Percentiles rank a stretch among this genome's conserved stretches.
Conservation (phyloP, 2,888 invertebrate genomes). For the Drosophila formosana region DNA sequence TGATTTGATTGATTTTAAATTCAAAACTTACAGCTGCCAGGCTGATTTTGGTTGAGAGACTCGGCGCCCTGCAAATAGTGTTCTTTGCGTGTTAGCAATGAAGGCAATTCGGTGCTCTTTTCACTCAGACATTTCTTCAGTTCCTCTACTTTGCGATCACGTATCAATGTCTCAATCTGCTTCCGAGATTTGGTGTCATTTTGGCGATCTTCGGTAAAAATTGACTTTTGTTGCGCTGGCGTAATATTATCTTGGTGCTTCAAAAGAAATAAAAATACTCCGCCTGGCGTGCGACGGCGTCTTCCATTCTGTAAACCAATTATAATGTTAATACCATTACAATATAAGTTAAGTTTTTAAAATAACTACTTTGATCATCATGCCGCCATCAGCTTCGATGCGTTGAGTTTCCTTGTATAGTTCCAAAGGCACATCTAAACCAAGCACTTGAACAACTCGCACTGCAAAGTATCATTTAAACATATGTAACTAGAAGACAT, state of each 20-base stretch:
- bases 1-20: not conserved
- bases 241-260: constrained; percentile 90
- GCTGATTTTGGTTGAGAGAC: constrained; percentile 73
- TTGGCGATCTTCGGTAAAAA: constrained; percentile 89
- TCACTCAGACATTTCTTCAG: constrained; percentile 87
- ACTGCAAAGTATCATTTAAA: constrained; percentile 84
- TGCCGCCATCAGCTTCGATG: constrained; percentile 93
- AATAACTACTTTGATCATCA: constrained; percentile 90
- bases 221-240: constrained; percentile 88
- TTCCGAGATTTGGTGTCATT: constrained; percentile 87
- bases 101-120: constrained; percentile 82
- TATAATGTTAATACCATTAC: not conserved
- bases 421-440: constrained; percentile 90
- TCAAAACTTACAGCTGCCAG: constrained; percentile 71
- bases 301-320: constrained; percentile 87
- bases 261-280: constrained; percentile 93
- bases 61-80: constrained; percentile 73
- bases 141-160: constrained; percentile 89
- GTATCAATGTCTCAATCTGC: constrained; percentile 86
- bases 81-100: constrained; percentile 79
- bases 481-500: not conserved
- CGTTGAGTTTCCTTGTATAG: constrained; percentile 92
- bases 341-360: not conserved
- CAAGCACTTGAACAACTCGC: constrained; percentile 90
- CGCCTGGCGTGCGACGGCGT: constrained; percentile 94